phyloP scores from a whole-genome alignment of 2,113 vertebrate species.

The Vulpes ferrilata region DNA sequence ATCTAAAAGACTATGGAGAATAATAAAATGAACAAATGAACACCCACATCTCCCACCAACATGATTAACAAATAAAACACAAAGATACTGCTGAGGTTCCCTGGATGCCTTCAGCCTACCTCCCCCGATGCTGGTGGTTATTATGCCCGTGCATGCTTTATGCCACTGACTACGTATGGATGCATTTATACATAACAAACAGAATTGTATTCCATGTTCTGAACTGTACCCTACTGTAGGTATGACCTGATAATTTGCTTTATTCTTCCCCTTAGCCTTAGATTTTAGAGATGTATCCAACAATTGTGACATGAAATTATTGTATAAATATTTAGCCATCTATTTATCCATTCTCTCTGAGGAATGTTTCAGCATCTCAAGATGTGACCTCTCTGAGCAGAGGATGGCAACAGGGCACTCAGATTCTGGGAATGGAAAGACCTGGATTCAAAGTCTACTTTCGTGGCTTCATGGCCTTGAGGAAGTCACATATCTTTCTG shows the following conservation, averaged over 20 bases:
- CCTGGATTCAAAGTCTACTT: not conserved
- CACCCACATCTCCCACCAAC: not conserved
- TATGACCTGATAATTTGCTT: not conserved
- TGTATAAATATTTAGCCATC: not conserved
- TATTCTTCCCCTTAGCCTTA: not conserved
- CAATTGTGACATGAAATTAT: not conserved
- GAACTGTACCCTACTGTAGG: not conserved
- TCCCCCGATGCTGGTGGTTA: not conserved
- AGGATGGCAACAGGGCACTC: not conserved
- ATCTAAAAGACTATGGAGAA: not conserved
- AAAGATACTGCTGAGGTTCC: not conserved
- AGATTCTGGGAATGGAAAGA: not conserved
- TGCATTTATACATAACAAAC: not conserved
- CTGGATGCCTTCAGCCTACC: not conserved
- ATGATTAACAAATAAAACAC: not conserved
- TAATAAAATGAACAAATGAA: not conserved
- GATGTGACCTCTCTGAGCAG: not conserved
- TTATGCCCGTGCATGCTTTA: rapidly evolving
- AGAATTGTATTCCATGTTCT: not conserved
- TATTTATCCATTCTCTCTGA: not conserved
- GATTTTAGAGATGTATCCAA: not conserved
- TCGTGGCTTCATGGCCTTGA: not conserved
- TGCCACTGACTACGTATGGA: not conserved
- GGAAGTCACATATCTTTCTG: not conserved
- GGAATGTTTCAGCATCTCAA: not conserved